Percentiles rank a stretch among this genome's conserved stretches.
Evolutionary conservation across 1,140 invertebrate species (phyloP).

Genomic region (Eurosta solidaginis): DNA sequence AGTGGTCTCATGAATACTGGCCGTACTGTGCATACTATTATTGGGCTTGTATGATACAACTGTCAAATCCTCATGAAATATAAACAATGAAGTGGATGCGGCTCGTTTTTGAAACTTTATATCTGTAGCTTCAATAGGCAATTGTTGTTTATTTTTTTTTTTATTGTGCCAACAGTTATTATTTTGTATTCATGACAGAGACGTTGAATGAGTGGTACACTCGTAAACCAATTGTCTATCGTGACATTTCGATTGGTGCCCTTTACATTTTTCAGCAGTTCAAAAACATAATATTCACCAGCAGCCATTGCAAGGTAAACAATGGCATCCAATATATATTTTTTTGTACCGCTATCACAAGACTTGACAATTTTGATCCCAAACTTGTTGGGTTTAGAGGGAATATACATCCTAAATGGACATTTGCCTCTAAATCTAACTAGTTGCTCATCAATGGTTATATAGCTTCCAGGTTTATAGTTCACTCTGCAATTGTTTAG

Average conservation of each 20-base stretch:
- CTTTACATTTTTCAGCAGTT: not conserved
- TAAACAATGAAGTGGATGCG: slow-evolving; percentile 32
- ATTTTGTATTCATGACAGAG: slow-evolving; percentile 34
- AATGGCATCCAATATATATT: slow-evolving; percentile 47
- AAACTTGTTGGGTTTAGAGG: slow-evolving; percentile 55
- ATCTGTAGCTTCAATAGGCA: slow-evolving; percentile 33
- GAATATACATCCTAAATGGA: slow-evolving; percentile 53
- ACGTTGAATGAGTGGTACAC: no score
- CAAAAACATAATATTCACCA: slow-evolving; percentile 39
- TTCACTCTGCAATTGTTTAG: no score
- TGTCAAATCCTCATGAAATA: slow-evolving; percentile 35
- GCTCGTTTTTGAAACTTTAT: not conserved
- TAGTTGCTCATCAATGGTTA: slow-evolving; percentile 54
- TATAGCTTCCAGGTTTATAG: no score
- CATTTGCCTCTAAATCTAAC: slow-evolving; percentile 48
- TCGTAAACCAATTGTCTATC: no score
- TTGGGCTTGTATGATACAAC: slow-evolving; percentile 34
- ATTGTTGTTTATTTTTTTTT: slow-evolving; percentile 39
- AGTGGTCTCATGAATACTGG: slow-evolving; percentile 34
- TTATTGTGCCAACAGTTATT: no score
- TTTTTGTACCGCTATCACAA: slow-evolving; percentile 41
- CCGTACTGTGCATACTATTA: no score
- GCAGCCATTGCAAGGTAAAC: no score
- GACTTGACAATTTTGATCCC: slow-evolving; percentile 57
- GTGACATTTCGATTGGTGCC: no score